phyloP scores from a whole-genome alignment of 2,888 invertebrate genomes.

The Caenorhabditis becei region DNA sequence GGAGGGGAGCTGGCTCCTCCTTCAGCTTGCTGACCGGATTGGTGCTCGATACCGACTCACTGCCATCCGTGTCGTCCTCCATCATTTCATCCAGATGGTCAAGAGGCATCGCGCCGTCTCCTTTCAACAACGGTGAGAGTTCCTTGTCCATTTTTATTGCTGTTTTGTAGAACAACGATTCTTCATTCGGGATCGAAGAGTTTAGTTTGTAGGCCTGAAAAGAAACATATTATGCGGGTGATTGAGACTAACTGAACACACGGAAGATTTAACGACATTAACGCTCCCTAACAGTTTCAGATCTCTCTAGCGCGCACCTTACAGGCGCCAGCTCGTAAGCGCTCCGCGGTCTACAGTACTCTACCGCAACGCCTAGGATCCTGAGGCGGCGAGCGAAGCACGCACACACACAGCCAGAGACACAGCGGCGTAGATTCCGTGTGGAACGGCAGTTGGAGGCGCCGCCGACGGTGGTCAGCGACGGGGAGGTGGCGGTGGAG shows the following conservation, averaged over 20 bases:
- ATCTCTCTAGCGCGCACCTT: neutral
- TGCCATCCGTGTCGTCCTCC: slow-evolving; percentile 70
- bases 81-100: slow-evolving; percentile 76
- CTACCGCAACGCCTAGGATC: slow-evolving; percentile 10
- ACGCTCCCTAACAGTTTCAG: neutral
- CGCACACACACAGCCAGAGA: slow-evolving; percentile 25
- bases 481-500: slow-evolving; percentile 22
- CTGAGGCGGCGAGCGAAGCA: slow-evolving; percentile 15
- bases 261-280: neutral
- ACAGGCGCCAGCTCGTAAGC: neutral
- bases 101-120: slow-evolving; percentile 71
- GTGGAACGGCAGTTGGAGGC: slow-evolving; percentile 19
- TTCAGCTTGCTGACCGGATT: slow-evolving; percentile 12
- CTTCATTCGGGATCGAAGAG: slow-evolving; percentile 91
- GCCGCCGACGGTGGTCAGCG: slow-evolving; percentile 21
- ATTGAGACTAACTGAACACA: neutral
- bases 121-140: slow-evolving; percentile 83
- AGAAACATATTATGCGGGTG: slow-evolving; percentile 8
- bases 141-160: slow-evolving; percentile 84
- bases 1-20: slow-evolving; percentile 36
- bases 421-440: slow-evolving; percentile 12
- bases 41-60: slow-evolving; percentile 52
- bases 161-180: slow-evolving; percentile 89
- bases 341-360: slow-evolving; percentile 19
- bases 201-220: slow-evolving; percentile 87